Conservation (phyloP, 2,797 vertebrate genomes). For the Selene dorsalis region DNA sequence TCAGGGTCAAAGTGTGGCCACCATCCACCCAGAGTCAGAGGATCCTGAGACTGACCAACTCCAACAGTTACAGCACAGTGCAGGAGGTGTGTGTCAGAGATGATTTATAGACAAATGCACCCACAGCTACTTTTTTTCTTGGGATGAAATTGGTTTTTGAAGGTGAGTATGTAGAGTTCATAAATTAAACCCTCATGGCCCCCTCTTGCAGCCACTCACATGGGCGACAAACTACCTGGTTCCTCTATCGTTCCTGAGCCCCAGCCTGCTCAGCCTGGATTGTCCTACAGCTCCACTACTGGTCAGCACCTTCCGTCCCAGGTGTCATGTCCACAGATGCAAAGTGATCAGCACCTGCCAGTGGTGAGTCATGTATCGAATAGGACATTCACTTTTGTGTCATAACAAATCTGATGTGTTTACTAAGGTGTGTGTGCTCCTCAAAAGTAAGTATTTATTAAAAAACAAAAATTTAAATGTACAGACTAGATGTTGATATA, state of each 20-base stretch:
- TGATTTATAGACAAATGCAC: neutral
- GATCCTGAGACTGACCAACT: constrained; percentile 93
- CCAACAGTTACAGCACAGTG: constrained; percentile 87
- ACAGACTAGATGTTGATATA: neutral
- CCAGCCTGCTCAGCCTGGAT: constrained; percentile 84
- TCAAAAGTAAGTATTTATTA: neutral
- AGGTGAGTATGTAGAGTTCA: neutral
- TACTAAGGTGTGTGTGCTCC: neutral
- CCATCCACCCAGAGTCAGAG: constrained; percentile 89
- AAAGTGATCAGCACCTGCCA: constrained; percentile 80
- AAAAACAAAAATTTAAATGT: neutral
- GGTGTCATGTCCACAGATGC: constrained; percentile 76
- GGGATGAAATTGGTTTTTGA: neutral
- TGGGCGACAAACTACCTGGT: constrained; percentile 87
- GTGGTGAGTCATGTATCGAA: constrained; percentile 85
- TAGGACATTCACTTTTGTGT: neutral
- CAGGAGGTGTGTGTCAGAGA: constrained; percentile 62
- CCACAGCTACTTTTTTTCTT: neutral
- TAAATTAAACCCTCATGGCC: neutral
- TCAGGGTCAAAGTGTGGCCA: constrained; percentile 77
- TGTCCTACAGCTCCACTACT: constrained; percentile 86
- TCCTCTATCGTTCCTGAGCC: constrained; percentile 88
- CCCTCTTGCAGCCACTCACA: constrained; percentile 81
- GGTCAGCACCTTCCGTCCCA: constrained; percentile 85
- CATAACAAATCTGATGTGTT: constrained; percentile 1